Percentiles rank a stretch among this genome's conserved stretches.
These are phyloP conservation scores for Heptranchias perlo DNA, from an alignment of 2,113 vertebrate species.

Conservation along the genomic window DNA sequence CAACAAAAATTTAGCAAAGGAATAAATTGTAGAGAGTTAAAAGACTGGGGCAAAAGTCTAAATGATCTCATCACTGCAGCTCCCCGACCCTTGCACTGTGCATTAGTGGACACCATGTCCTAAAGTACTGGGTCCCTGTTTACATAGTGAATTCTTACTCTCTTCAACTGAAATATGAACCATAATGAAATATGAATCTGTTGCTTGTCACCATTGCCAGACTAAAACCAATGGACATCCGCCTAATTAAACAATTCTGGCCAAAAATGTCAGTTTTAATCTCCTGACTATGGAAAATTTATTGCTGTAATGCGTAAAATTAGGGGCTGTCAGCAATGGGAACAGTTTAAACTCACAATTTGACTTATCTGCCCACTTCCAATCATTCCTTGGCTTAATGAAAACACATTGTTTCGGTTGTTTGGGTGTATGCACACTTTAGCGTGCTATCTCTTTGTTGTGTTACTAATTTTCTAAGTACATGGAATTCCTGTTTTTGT, in stretches of 20 bases:
- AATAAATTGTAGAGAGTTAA: no score
- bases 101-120: neutral
- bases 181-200: neutral
- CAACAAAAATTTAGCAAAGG: no score
- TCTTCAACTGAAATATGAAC: neutral
- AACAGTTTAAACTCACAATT: neutral
- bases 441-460: neutral
- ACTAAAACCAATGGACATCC: neutral
- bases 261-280: neutral
- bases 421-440: neutral
- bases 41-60: neutral
- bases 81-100: neutral
- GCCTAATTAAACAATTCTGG: neutral
- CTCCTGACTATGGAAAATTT: neutral
- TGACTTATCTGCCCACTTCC: neutral
- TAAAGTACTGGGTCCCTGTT: neutral
- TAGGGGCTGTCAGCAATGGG: neutral
- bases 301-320: neutral
- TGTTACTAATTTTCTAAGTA: neutral
- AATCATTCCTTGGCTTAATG: neutral
- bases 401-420: neutral
- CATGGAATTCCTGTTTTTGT: neutral
- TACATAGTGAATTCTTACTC: neutral
- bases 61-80: neutral
- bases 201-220: neutral